Evolutionary conservation across 1,140 invertebrate species (phyloP).

Genomic region (Lasaia peninsularis): DNA sequence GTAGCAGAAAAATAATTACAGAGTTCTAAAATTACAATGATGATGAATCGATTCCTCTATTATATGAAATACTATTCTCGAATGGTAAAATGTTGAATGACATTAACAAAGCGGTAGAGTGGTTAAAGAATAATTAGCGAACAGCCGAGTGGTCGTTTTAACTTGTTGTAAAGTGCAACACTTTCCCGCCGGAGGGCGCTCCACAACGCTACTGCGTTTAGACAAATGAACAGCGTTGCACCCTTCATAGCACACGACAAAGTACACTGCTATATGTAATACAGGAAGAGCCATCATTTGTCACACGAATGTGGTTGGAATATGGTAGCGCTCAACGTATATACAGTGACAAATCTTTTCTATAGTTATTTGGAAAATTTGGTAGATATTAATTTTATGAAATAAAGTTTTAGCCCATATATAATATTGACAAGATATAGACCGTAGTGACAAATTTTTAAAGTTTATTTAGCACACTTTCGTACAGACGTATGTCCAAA

Average conservation of each 20-base stretch:
- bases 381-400: no score
- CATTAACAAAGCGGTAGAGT: slow-evolving; percentile 39
- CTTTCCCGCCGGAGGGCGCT: slow-evolving; percentile 59
- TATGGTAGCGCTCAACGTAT: no score
- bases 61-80: slow-evolving; percentile 24
- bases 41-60: slow-evolving; percentile 26
- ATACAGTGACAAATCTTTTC: no score
- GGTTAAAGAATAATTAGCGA: slow-evolving; percentile 41
- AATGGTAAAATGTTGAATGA: slow-evolving; percentile 35
- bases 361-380: no score
- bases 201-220: slow-evolving; percentile 66
- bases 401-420: no score
- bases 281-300: slow-evolving; percentile 25
- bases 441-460: no score
- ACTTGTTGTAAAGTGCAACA: slow-evolving; percentile 74
- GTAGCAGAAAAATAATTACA: no score
- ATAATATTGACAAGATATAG: no score
- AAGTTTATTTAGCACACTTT: no score
- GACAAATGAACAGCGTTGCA: slow-evolving; percentile 73
- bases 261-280: slow-evolving; percentile 11
- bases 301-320: not conserved
- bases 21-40: slow-evolving; percentile 34
- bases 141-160: slow-evolving; percentile 50
- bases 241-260: slow-evolving; percentile 62
- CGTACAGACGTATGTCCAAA: no score